Evolutionary conservation across 2,888 invertebrate genomes (phyloP).

Genomic region (Apamea sordens): DNA sequence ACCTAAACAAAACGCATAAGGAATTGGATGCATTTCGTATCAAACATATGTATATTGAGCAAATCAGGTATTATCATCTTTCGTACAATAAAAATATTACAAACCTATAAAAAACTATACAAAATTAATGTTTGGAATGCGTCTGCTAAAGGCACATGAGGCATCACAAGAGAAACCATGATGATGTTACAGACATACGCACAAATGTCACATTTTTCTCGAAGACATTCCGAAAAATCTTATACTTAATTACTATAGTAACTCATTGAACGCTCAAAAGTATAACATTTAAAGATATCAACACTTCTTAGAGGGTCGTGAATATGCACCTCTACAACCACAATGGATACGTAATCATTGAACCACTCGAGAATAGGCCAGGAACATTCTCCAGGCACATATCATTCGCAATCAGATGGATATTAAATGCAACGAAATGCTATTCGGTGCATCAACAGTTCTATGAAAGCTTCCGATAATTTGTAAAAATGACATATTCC

Average conservation of each 20-base stretch:
- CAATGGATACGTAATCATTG: conserved; percentile 24
- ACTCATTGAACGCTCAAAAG: conserved; percentile 27
- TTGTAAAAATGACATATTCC: conserved; percentile 14
- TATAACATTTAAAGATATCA: conserved; percentile 13
- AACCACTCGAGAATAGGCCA: neutral
- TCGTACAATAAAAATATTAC: conserved; percentile 60
- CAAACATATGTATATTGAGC: conserved; percentile 73
- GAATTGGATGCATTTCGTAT: conserved; percentile 60
- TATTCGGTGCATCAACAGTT: neutral
- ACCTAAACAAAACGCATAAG: conserved; percentile 46
- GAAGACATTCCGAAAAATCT: conserved; percentile 21
- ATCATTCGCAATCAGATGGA: conserved; percentile 23
- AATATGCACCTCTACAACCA: conserved; percentile 15
- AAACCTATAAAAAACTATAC: conserved; percentile 61
- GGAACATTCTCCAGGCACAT: conserved; percentile 4
- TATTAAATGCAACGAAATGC: conserved; percentile 50
- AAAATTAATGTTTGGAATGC: conserved; percentile 72
- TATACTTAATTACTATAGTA: conserved; percentile 33
- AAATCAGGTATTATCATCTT: conserved; percentile 74
- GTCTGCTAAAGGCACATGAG: conserved; percentile 66
- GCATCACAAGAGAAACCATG: conserved; percentile 48
- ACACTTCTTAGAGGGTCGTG: conserved; percentile 1
- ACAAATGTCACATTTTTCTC: conserved; percentile 35
- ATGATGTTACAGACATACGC: conserved; percentile 20
- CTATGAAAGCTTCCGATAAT: neutral